Evolutionary conservation across 2,888 invertebrate genomes (phyloP).

Genomic region (Cephus runcator): DNA sequence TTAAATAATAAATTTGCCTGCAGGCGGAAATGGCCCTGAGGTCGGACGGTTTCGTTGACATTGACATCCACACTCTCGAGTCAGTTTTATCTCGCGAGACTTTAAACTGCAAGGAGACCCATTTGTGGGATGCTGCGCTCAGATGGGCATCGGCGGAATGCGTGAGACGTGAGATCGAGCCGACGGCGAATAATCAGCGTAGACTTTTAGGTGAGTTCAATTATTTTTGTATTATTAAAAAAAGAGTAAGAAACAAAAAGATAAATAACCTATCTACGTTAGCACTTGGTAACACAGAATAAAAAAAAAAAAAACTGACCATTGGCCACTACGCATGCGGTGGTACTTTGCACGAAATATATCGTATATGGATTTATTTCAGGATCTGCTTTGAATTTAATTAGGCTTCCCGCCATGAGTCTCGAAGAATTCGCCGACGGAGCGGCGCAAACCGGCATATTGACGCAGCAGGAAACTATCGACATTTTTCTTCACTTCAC

Average conservation of each 20-base stretch:
- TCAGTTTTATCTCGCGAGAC: slow-evolving; percentile 93
- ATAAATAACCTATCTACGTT: no score
- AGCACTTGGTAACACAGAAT: no score
- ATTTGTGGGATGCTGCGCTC: slow-evolving; percentile 89
- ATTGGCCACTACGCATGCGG: slow-evolving; percentile 2
- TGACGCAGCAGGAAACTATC: slow-evolving; percentile 92
- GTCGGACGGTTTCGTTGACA: slow-evolving; percentile 96
- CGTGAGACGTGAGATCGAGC: slow-evolving; percentile 82
- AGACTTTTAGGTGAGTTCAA: slow-evolving; percentile 49
- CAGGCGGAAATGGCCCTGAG: slow-evolving; percentile 96
- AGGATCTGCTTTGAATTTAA: slow-evolving; percentile 77
- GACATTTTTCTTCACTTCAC: slow-evolving; percentile 96
- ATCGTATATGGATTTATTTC: slow-evolving; percentile 31
- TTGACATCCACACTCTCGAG: slow-evolving; percentile 92
- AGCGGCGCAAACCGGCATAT: slow-evolving; percentile 91
- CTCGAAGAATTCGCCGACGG: slow-evolving; percentile 95
- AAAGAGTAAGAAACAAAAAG: background rate
- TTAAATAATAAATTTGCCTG: slow-evolving; percentile 39
- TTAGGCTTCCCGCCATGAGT: slow-evolving; percentile 94
- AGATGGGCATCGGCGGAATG: slow-evolving; percentile 96
- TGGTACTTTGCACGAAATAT: background rate
- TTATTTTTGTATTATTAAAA: background rate
- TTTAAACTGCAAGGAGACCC: slow-evolving; percentile 93
- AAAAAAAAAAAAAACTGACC: background rate
- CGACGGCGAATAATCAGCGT: slow-evolving; percentile 77